Conservation (phyloP, 2,888 invertebrate species). For the Tachina lurida region DNA sequence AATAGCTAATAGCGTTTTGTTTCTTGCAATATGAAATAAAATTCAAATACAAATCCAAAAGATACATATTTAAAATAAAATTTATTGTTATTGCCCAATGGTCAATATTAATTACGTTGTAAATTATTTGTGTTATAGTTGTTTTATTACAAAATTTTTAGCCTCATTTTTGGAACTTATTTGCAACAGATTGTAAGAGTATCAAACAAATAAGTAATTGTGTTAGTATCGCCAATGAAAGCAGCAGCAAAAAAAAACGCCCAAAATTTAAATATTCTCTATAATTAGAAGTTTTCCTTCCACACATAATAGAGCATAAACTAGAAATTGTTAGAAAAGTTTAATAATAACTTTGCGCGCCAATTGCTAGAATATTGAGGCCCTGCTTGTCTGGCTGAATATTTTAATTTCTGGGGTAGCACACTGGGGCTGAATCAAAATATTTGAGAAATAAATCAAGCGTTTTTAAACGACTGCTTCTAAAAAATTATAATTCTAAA, state of each 20-base stretch:
- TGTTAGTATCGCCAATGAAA: not conserved
- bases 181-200: constrained; percentile 31
- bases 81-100: constrained; percentile 54
- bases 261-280: constrained; percentile 11
- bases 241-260: not conserved
- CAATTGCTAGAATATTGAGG: constrained; percentile 25
- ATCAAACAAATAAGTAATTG: constrained; percentile 16
- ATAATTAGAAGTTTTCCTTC: constrained; percentile 44
- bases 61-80: constrained; percentile 33
- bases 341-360: constrained; percentile 36
- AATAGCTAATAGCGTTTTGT: no score
- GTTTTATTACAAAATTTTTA: constrained; percentile 52
- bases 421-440: no score
- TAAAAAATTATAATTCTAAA: no score
- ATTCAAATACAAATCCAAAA: constrained; percentile 6
- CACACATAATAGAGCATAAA: constrained; percentile 15
- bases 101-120: constrained; percentile 61
- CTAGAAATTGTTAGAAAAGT: not conserved
- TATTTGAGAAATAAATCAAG: no score
- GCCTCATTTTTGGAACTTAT: constrained; percentile 24
- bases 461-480: no score
- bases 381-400: constrained; percentile 11
- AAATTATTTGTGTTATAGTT: constrained; percentile 58
- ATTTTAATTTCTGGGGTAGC: not conserved
- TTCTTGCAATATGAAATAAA: not conserved